A percentile compares a stretch with the other conserved stretches of the same genome.
These are phyloP conservation scores for Anastrepha ludens DNA, from an alignment of 1,140 invertebrate species.

Conservation along the genomic window DNA sequence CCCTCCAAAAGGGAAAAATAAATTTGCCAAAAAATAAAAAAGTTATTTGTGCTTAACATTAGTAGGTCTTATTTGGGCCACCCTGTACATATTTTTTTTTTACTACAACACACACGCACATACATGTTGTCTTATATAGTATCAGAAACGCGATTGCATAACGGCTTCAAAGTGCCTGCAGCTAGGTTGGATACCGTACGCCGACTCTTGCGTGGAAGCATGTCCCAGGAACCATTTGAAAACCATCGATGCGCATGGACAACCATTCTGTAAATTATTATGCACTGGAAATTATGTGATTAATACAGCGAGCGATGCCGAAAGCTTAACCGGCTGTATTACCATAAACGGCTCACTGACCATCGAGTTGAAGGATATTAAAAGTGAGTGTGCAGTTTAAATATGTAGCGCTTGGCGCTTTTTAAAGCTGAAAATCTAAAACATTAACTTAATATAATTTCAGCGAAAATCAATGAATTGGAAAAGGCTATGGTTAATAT, in stretches of 20 bases:
- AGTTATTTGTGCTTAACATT: too few relatives aligned
- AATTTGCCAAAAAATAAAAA: too few relatives aligned
- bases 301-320: slow-evolving; percentile 58
- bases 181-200: slow-evolving; percentile 61
- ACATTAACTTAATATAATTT: neutral
- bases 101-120: too few relatives aligned
- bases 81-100: too few relatives aligned
- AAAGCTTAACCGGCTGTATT: slow-evolving; percentile 62
- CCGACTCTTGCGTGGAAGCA: slow-evolving; percentile 61
- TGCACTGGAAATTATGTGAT: slow-evolving; percentile 65
- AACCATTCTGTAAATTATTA: slow-evolving; percentile 59
- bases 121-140: neutral
- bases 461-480: slow-evolving; percentile 74
- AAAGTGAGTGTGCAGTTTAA: slow-evolving; percentile 60
- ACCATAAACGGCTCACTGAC: slow-evolving; percentile 67
- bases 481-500: slow-evolving; percentile 84
- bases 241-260: slow-evolving; percentile 54
- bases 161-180: slow-evolving; percentile 60
- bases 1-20: too few relatives aligned
- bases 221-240: slow-evolving; percentile 64
- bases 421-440: neutral
- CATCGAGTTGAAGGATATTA: slow-evolving; percentile 64
- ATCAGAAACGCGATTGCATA: slow-evolving; percentile 60
- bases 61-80: too few relatives aligned
- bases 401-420: neutral